Evolutionary conservation across 1,140 invertebrate species (phyloP).

Genomic region (Zaprionus ghesquierei): DNA sequence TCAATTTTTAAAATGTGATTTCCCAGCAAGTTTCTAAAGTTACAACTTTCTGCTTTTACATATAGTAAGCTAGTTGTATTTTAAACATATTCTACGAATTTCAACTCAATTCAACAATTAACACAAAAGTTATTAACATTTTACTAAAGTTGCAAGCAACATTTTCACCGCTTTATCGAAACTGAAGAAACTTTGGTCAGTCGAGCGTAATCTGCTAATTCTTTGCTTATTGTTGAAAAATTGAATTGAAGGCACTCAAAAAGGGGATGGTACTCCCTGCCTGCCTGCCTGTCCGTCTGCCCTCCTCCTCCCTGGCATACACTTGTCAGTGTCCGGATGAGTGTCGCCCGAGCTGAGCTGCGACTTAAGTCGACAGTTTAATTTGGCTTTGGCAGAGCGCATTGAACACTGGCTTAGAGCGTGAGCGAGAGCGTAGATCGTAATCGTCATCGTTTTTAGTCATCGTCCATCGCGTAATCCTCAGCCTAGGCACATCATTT

Average conservation of each 20-base stretch:
- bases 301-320: neutral
- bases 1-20: neutral
- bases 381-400: constrained; percentile 65
- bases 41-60: neutral
- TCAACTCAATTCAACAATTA: neutral
- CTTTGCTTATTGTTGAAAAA: neutral
- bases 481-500: constrained; percentile 74
- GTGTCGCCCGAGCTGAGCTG: constrained; percentile 48
- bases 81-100: neutral
- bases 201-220: too few relatives aligned
- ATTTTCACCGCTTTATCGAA: too few relatives aligned
- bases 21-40: neutral
- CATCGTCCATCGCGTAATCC: too few relatives aligned
- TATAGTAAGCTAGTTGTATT: neutral
- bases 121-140: neutral
- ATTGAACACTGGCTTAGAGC: constrained; percentile 52
- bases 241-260: neutral
- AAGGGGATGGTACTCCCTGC: constrained; percentile 2
- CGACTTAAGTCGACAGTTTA: constrained; percentile 78
- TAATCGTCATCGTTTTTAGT: constrained; percentile 53
- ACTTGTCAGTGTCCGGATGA: constrained; percentile 79
- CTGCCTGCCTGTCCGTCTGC: neutral
- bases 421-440: constrained; percentile 52
- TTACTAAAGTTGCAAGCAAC: too few relatives aligned
- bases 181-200: too few relatives aligned